Base-by-base conservation (phyloP, 2,113 vertebrate genomes). In the Colossoma macropomum region DNA sequence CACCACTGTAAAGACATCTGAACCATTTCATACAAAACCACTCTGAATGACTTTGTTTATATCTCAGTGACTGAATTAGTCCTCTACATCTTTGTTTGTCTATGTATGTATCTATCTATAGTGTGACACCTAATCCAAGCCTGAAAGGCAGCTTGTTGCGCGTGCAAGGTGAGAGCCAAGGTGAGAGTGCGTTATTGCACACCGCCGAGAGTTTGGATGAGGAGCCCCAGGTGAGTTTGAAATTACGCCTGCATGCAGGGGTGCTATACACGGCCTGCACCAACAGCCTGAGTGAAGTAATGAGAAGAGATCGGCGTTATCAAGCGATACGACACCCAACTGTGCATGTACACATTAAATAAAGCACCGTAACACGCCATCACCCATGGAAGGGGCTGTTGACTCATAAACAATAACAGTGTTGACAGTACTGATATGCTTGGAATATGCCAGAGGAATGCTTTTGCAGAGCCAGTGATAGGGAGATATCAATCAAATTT, bases 401-500 rank as follows among this genome's bases (percentile, higher is more conserved):
- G 60, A 63, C 41, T 74, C 23, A 77, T 72, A 19, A 73, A 41
- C n/a, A 65, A 16, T 54, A 69, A 9, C 32, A 17, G 23, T 38
- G 59, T 65, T 62, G 75, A 48, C 38, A 6, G 38, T 0, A 11
- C 59, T 45, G 38, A n/a, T 45, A 30, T 9, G 13, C 50, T 59
- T n/a, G 25, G 56, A 45, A 56, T 13, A 10, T 23, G 66, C 62
- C 32, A 12, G 27, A 62, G 62, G 34, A 54, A 76, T 25, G 27
- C 32, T 38, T n/a, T 60, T 27, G 21, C 15, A 27, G 72, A 2
- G 10, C 63, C 27, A n/a, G 16, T 75, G 71, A 81, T 82, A 52
- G 7, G 73, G 25, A 75, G 50, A 76, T 59, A 75, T 82, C 80
- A 76, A 82, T 82, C 75, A 82, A 68, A 82, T 66, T 76, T 69